Percentiles rank a stretch among this genome's conserved stretches.
Conservation (phyloP, 2,888 invertebrate genomes). For the Dyspetes luteomarginatus region DNA sequence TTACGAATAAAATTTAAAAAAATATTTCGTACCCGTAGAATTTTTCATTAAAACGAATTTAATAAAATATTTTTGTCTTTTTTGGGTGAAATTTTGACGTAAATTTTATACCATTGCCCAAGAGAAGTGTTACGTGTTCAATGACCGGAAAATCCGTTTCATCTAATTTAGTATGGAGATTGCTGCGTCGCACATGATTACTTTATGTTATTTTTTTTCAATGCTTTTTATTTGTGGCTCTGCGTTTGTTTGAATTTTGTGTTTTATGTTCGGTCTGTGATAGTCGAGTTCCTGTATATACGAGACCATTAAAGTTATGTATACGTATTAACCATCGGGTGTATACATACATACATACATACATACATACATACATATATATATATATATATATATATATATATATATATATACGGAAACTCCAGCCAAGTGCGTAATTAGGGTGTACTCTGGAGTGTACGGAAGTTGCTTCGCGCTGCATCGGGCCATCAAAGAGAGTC, state of each 20-base stretch:
- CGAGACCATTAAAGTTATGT: constrained; percentile 25
- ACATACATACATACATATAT: not conserved
- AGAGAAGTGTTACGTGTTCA: constrained; percentile 12
- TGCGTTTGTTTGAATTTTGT: constrained; percentile 56
- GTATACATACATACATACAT: not conserved
- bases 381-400: constrained; percentile 4
- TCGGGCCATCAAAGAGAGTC: constrained; percentile 52
- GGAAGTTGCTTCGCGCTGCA: constrained; percentile 42
- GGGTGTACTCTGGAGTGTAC: constrained; percentile 42
- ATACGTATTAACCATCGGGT: constrained; percentile 15
- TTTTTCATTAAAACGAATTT: too few relatives aligned
- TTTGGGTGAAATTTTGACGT: not conserved
- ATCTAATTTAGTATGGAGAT: not conserved
- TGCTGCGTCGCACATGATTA: not conserved
- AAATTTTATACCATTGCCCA: not conserved
- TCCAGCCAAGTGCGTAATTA: constrained; percentile 57
- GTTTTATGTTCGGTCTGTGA: constrained; percentile 32
- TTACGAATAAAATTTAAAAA: too few relatives aligned
- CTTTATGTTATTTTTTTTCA: constrained; percentile 34
- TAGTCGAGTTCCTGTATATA: constrained; percentile 42
- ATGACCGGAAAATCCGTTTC: constrained; percentile 39
- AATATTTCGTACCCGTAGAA: too few relatives aligned
- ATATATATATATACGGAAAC: constrained; percentile 25
- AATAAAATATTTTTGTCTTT: not conserved
- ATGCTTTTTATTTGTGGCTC: constrained; percentile 66